Evolutionary conservation across 2,888 invertebrate species (phyloP), one percentile per base, ranked within the genome.

Genomic region (Aleiodes testaceus): DNA sequence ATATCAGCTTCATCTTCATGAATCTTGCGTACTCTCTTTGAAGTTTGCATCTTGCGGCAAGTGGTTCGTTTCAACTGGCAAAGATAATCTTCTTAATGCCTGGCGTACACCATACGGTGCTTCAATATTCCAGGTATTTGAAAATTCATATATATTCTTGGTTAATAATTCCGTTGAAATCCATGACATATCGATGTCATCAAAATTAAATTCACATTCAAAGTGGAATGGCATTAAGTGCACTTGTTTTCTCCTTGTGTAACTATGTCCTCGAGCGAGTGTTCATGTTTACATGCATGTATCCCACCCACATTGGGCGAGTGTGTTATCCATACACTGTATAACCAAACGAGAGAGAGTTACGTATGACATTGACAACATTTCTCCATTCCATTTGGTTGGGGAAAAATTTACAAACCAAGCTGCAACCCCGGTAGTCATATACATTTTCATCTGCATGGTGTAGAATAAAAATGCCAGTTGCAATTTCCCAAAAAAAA

Each of bases 61-160:
- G 88, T 98, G 97, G 97, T 98, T 98, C 89, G 96, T 97, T 75
- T 95, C 95, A 76, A 97, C 97, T 7, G 97, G 97, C 75, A 97
- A 97, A 89, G 97, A 98, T 88, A 97, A 97, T 89, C 90, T 96
- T 80, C 91, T 97, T 79, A 97, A 97, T 88, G 96, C 96, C n/a
- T 98, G 97, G 97, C 92, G 97, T 86, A 97, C 97, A 80, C 97
- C 97, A 0, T 97, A 97, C 83, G 97, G 97, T 68, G 96, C 96
- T 70, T 95, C 95, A 82, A 96, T 97, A 89, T 97, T 97, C 92
- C 96, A 96, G 93, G 96, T 96, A 84, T 83, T 79, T 70, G 14
- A 26, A 9, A 53, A 36, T 18, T 12, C 4, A 6, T 50, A 6
- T 50, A 6, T 12, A 14, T 61, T 22, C 26, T 26, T 61, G 4